Conservation (phyloP, 2,797 vertebrate species). For the Anas bernieri region DNA sequence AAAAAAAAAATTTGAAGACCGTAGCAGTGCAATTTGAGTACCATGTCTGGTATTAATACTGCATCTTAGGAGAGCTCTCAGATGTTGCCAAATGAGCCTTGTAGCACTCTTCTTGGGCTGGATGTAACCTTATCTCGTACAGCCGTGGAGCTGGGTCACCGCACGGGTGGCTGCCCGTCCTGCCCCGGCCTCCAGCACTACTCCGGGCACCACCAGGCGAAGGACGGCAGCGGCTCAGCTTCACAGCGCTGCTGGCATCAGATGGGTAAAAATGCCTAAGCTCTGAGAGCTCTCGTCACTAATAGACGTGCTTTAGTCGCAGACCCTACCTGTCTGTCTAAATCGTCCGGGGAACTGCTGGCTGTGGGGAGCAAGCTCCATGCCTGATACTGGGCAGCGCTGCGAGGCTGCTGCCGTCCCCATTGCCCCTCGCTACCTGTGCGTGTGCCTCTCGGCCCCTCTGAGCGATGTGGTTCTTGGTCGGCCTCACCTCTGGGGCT, state of each 20-base stretch:
- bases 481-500: not conserved
- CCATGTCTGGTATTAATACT: not conserved
- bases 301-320: accelerated
- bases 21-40: not conserved
- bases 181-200: not conserved
- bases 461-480: not conserved
- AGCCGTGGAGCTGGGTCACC: no score
- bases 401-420: not conserved
- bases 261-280: not conserved
- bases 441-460: not conserved
- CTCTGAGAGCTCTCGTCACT: not conserved
- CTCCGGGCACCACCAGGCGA: not conserved
- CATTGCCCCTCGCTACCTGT: no score
- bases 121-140: not conserved
- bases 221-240: accelerated
- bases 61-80: accelerated
- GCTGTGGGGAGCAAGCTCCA: not conserved
- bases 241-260: not conserved
- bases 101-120: not conserved
- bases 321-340: accelerated
- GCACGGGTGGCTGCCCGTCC: not conserved
- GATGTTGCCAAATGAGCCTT: not conserved
- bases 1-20: not conserved
- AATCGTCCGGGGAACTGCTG: not conserved
- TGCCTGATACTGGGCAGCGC: not conserved